phyloP scores from a whole-genome alignment of 2,113 vertebrate genomes.

The Drymodes brunneopygia region DNA sequence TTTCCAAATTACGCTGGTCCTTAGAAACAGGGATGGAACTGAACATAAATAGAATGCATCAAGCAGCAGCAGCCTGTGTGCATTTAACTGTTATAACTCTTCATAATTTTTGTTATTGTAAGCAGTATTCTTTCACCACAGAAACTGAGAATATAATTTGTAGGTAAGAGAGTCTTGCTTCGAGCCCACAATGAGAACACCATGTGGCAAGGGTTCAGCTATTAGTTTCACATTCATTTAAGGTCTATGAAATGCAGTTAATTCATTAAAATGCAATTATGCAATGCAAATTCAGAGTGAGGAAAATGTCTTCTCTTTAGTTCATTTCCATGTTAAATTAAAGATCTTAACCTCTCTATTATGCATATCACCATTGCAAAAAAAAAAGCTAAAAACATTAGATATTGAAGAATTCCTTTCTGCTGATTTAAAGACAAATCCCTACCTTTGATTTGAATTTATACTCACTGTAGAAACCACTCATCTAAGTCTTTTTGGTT shows the following conservation, averaged over 20 bases:
- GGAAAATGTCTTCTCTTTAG: neutral
- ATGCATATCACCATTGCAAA: neutral
- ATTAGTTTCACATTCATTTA: neutral
- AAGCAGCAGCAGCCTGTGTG: neutral
- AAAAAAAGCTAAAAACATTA: neutral
- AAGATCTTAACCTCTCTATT: neutral
- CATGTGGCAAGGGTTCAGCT: neutral
- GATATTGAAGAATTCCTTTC: neutral
- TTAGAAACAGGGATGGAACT: neutral
- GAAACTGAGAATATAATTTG: neutral
- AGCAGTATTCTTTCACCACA: neutral
- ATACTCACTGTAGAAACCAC: neutral
- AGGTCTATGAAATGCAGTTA: neutral
- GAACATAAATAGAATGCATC: neutral
- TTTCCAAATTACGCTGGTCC: neutral
- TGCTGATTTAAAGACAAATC: neutral
- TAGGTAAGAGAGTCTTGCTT: neutral
- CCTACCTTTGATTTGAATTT: neutral
- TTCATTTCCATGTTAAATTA: neutral
- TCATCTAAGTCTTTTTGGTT: neutral
- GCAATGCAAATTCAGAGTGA: neutral
- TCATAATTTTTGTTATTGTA: neutral
- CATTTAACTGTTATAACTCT: neutral
- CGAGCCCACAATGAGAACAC: neutral
- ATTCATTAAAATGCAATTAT: slow-evolving; percentile 41